Evolutionary conservation across 2,797 vertebrate genomes (phyloP), one percentile per base, ranked within the genome.

Genomic region (Saxicola maurus): DNA sequence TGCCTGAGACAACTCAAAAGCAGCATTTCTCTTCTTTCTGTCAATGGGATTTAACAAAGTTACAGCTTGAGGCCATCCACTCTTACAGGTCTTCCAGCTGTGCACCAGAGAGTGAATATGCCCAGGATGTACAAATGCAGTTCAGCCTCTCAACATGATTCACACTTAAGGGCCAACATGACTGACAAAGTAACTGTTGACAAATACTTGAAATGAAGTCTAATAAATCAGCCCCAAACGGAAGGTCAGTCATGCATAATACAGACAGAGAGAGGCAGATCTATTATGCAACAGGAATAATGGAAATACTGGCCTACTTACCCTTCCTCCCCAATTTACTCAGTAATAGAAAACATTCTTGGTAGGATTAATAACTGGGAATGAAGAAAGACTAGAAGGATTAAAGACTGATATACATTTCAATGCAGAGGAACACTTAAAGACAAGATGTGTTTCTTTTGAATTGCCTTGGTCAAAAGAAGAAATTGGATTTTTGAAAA

Each of bases 171-270:
- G 13, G 17, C 37, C 67, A 72, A 6, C 12, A 28, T 20, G 45
- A 86, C 20, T 52, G 52, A 73, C 71, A 66, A 56, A 83, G 21
- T 78, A 77, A 90, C 46, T 72, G 46, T 17, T 76, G 64, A 81
- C 56, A 88, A 87, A 89, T 40, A 80, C 35, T 31, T 74, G 37
- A 51, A 67, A 79, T 8, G 37, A 91, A 82, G 64, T 73, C 28
- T 76, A 76, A 74, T 19, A 77, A 87, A 77, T 11, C 31, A 74
- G 45, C 17, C 65, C 45, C 38, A 86, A 31, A 78, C 0, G 0
- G 85, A 65, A 25, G 30, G 38, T 42, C 5, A 11, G 45, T 46
- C 51, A 62, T 48, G 51, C 62, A 48, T 37, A 80, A 62, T 2
- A 43, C 52, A 73, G 49, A 1, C 30, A 69, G n/a, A 75, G n/a